Evolutionary conservation across 2,888 invertebrate species (phyloP), one percentile per base, ranked within the genome.

Genomic region (Latrodectus elegans): DNA sequence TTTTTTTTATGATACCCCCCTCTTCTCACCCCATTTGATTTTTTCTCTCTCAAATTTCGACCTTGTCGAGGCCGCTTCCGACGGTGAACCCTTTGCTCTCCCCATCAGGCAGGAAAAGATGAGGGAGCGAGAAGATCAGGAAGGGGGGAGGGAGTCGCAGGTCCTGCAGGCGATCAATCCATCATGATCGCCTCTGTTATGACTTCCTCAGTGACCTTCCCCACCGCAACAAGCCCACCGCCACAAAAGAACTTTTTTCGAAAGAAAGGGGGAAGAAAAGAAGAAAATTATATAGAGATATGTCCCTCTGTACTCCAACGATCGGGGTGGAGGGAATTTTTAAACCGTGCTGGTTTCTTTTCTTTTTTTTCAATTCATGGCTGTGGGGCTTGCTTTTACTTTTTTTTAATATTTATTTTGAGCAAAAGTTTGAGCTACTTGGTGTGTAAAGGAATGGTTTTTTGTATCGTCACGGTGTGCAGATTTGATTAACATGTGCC

Each of bases 111-210:
- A 53, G 68, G 17, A 68, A 26, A 17, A 68, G 68, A 11, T 17
- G 15, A n/a, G 15, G 15, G 64, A 77, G 72, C 15, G 51, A 80
- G 81, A 51, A 74, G 53, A 52, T 15, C 73, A 53, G 53, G 53
- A 73, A 9, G 26, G 68, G 17, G 22, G 51, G 68, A 65, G 67
- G 49, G 11, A 68, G 53, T 65, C 51, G 84, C 71, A 73, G 73
- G 78, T 53, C 67, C 76, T 71, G 67, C 64, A 55, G 51, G 70
- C 70, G 64, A 74, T 80, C 85, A 85, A 85, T 86, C 86, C 86
- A 86, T 86, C 86, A 86, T 76, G 80, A 70, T 81, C 80, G 80
- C 71, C 71, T 76, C 76, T 86, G 75, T 81, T 86, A 86, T 86
- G 86, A 86, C 86, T 86, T 86, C 81, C 80, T 70, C 75, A 52